Evolutionary conservation across 1,140 invertebrate genomes (phyloP).

Genomic region (Spodoptera litura): DNA sequence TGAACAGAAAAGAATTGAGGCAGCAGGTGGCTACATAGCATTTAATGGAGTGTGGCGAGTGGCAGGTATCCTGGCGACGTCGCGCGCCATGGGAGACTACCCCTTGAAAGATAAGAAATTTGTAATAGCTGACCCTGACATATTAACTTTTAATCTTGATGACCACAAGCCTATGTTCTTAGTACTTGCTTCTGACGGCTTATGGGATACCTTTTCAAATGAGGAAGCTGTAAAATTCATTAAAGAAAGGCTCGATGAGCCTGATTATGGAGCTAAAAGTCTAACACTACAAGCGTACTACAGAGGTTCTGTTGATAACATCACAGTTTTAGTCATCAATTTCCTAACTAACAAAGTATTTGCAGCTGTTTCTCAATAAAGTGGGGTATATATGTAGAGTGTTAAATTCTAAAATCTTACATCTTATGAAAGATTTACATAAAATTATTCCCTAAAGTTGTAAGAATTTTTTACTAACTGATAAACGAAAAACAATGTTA

Average conservation of each 20-base stretch:
- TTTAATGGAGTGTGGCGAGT: constrained; percentile 99
- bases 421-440: constrained; percentile 48
- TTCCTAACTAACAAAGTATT: constrained; percentile 88
- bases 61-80: constrained; percentile 97
- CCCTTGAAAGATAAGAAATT: constrained; percentile 97
- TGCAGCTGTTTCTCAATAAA: constrained; percentile 54
- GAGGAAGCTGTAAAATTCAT: constrained; percentile 97
- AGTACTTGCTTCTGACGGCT: constrained; percentile 96
- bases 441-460: constrained; percentile 21
- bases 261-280: constrained; percentile 95
- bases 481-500: neutral
- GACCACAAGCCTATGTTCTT: constrained; percentile 96
- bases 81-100: constrained; percentile 97
- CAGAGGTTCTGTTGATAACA: constrained; percentile 97
- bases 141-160: constrained; percentile 95
- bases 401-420: constrained; percentile 42
- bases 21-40: constrained; percentile 96
- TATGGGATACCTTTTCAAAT: constrained; percentile 98
- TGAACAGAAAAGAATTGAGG: constrained; percentile 95
- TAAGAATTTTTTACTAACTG: constrained; percentile 35
- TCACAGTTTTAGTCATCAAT: constrained; percentile 96
- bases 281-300: constrained; percentile 96
- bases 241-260: constrained; percentile 92
- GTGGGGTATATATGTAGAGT: constrained; percentile 13
- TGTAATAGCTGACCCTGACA: constrained; percentile 97